These are phyloP conservation scores for Anser cygnoides DNA, from an alignment of 2,113 vertebrate species.

Conservation along the genomic window DNA sequence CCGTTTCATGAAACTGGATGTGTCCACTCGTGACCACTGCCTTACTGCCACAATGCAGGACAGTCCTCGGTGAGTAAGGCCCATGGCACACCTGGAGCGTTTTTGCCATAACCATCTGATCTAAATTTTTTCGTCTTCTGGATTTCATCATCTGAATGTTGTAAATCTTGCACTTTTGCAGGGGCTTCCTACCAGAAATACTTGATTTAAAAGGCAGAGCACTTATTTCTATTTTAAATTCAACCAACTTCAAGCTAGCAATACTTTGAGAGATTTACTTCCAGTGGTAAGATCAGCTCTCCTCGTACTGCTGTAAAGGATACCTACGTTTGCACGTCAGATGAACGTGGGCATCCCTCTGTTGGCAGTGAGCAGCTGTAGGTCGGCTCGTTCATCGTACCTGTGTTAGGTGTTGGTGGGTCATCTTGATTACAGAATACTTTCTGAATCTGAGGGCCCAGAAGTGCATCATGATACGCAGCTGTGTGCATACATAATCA, in stretches of 20 bases:
- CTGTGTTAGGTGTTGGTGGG: background rate
- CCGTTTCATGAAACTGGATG: accelerated
- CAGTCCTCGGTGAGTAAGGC: background rate
- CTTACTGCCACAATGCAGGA: background rate
- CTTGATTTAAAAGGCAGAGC: no score
- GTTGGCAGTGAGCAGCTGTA: background rate
- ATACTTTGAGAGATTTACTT: background rate
- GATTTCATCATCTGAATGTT: background rate
- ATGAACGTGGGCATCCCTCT: no score
- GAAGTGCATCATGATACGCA: accelerated
- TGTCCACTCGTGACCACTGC: accelerated
- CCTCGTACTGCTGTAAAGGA: no score
- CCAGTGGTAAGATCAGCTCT: accelerated
- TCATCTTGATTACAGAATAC: background rate
- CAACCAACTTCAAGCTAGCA: background rate
- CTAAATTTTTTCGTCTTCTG: background rate
- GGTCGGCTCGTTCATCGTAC: background rate
- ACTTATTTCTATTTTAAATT: background rate
- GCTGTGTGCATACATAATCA: background rate
- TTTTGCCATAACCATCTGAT: background rate
- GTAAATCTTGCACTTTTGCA: background rate
- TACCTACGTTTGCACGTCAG: background rate
- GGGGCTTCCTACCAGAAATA: background rate
- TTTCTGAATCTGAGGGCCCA: background rate
- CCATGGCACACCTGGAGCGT: accelerated